Evolutionary conservation across 2,888 invertebrate genomes (phyloP).

Genomic region (Cephus sareptanus): DNA sequence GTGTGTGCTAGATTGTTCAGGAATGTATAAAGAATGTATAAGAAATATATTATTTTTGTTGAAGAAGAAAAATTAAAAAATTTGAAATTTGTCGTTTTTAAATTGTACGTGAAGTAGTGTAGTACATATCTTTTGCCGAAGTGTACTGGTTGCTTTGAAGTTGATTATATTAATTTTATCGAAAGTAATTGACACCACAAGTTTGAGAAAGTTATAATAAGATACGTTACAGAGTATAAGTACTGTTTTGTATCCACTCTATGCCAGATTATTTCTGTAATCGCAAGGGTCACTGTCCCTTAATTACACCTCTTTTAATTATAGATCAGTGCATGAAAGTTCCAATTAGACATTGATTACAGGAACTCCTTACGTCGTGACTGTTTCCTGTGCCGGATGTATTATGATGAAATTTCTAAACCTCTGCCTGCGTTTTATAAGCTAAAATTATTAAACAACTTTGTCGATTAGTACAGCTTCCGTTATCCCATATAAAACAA

Average conservation of each 20-base stretch:
- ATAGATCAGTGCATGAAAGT: neutral
- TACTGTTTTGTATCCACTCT: neutral
- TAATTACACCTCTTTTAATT: neutral
- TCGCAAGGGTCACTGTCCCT: neutral
- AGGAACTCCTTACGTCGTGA: neutral
- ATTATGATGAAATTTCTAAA: neutral
- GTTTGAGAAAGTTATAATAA: neutral
- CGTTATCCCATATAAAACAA: neutral
- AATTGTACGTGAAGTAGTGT: neutral
- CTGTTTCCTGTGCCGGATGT: neutral
- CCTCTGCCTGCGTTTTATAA: neutral
- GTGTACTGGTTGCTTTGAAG: neutral
- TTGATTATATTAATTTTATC: neutral
- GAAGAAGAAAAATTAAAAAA: neutral
- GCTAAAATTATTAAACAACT: neutral
- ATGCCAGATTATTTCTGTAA: neutral
- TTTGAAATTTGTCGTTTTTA: neutral
- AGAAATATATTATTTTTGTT: too few species aligned
- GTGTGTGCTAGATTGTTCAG: too few species aligned
- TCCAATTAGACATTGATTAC: neutral
- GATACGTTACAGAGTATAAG: neutral
- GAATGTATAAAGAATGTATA: too few species aligned
- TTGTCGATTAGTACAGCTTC: neutral
- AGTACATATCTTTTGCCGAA: neutral
- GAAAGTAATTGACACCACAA: neutral